These are phyloP conservation scores for Charaxes varanes DNA, from an alignment of 1,140 invertebrate genomes.

Conservation along the genomic window DNA sequence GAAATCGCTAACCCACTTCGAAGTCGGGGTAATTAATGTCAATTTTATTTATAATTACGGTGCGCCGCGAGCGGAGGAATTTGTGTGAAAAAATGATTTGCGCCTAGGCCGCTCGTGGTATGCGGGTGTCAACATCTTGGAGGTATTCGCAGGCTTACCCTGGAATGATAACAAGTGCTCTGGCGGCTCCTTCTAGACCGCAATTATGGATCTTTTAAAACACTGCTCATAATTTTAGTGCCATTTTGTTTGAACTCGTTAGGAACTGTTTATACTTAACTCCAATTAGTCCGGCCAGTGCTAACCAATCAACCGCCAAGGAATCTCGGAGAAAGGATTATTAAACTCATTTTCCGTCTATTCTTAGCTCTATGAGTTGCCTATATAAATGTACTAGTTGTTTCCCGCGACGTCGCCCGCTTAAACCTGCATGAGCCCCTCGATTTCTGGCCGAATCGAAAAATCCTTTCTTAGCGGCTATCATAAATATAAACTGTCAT, in stretches of 20 bases:
- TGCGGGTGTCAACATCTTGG: conserved; percentile 36
- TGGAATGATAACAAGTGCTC: conserved; percentile 30
- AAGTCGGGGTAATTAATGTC: conserved; percentile 57
- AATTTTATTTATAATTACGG: conserved; percentile 67
- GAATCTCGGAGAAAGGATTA: conserved; percentile 18
- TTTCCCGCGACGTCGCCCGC: no score
- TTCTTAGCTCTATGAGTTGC: conserved; percentile 1
- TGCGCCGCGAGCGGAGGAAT: conserved; percentile 26
- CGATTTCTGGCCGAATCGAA: no score
- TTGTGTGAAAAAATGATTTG: conserved; percentile 42
- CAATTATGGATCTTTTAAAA: conserved; percentile 33
- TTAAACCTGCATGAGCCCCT: no score
- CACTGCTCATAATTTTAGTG: conserved; percentile 24
- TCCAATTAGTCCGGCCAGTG: conserved; percentile 18
- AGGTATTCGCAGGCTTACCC: conserved; percentile 29
- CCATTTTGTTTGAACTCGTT: conserved; percentile 27
- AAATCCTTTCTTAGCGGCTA: no score
- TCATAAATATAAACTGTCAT: no score
- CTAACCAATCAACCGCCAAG: conserved; percentile 17
- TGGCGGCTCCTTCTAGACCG: conserved; percentile 32
- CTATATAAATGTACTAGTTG: no score
- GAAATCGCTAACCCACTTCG: conserved; percentile 62
- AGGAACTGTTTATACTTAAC: conserved; percentile 19
- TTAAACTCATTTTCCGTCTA: conserved; percentile 11
- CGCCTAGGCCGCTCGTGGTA: conserved; percentile 24